phyloP scores from a whole-genome alignment of 1,140 invertebrate genomes.

The Dinoponera quadriceps region DNA sequence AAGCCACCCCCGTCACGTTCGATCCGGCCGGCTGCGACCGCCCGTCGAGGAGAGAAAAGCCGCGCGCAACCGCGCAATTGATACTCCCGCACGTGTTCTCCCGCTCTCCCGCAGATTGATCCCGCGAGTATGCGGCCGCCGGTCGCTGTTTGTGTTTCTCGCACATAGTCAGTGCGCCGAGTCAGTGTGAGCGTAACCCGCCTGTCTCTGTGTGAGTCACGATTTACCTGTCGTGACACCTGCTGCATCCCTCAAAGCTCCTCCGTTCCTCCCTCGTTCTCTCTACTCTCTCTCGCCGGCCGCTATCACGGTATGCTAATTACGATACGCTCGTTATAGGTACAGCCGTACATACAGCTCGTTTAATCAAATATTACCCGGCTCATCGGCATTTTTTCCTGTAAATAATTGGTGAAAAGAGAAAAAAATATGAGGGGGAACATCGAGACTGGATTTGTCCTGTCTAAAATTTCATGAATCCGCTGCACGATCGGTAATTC shows the following conservation, averaged over 20 bases:
- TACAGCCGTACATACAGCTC: too few species aligned
- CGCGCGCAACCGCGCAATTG: constrained; percentile 55
- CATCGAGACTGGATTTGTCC: too few species aligned
- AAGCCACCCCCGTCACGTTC: background rate
- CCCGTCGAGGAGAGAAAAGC: constrained; percentile 5
- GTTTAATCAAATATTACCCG: too few species aligned
- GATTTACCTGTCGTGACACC: constrained; percentile 48
- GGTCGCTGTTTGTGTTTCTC: constrained; percentile 40
- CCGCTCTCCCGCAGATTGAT: constrained; percentile 64
- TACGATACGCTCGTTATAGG: too few species aligned
- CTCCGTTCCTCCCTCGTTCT: constrained; percentile 43
- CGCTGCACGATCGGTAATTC: too few species aligned
- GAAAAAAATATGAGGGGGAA: too few species aligned
- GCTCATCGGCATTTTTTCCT: too few species aligned
- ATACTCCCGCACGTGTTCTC: constrained; percentile 51
- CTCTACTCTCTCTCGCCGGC: too few species aligned
- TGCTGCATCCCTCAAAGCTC: constrained; percentile 59
- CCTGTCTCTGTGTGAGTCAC: constrained; percentile 6
- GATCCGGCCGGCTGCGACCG: too few species aligned
- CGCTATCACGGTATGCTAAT: too few species aligned
- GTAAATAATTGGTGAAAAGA: too few species aligned
- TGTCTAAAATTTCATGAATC: too few species aligned
- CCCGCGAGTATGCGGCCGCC: constrained; percentile 53
- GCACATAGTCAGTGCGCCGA: constrained; percentile 38
- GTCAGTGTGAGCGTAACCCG: constrained; percentile 35